Conservation (phyloP, 2,113 vertebrate species). For the Marcusenius ussheri region DNA sequence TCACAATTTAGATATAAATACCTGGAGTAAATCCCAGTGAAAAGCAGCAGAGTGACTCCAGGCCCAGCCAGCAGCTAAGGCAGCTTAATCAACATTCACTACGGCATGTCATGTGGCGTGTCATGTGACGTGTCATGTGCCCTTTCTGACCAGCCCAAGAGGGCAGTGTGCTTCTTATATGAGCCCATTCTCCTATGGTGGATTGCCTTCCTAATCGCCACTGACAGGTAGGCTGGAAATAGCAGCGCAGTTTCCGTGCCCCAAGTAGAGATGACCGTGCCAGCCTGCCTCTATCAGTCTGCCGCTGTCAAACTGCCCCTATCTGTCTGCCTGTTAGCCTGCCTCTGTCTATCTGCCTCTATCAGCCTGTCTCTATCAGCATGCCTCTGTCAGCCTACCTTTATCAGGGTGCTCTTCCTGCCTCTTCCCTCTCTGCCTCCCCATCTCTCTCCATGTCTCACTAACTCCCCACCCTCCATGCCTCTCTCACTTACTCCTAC, state of each 20-base stretch:
- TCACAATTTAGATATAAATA: not conserved
- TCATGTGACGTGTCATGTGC: slow-evolving; percentile 46
- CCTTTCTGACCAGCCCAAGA: slow-evolving; percentile 53
- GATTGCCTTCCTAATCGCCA: slow-evolving; percentile 21
- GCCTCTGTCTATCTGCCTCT: not conserved
- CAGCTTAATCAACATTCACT: slow-evolving; percentile 12
- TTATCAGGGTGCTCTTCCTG: not conserved
- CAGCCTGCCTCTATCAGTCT: slow-evolving; percentile 35
- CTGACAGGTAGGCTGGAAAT: slow-evolving; percentile 21
- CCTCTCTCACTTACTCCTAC: not conserved
- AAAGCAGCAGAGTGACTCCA: not conserved
- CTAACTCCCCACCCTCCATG: not conserved
- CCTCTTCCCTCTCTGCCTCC: not conserved
- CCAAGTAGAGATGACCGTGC: not conserved
- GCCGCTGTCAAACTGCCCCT: not conserved
- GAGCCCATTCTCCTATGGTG: slow-evolving; percentile 23
- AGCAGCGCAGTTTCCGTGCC: not conserved
- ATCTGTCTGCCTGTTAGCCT: not conserved
- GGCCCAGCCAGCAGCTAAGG: not conserved
- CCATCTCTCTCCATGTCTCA: slow-evolving; percentile 17
- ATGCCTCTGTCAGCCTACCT: not conserved
- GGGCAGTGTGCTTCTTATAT: slow-evolving; percentile 42
- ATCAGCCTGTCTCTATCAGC: not conserved
- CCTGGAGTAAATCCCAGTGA: not conserved
- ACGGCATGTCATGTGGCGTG: slow-evolving; percentile 41